Evolutionary conservation across 2,113 vertebrate genomes (phyloP), one percentile per base, ranked within the genome.

Genomic region (Tylochromis polylepis): DNA sequence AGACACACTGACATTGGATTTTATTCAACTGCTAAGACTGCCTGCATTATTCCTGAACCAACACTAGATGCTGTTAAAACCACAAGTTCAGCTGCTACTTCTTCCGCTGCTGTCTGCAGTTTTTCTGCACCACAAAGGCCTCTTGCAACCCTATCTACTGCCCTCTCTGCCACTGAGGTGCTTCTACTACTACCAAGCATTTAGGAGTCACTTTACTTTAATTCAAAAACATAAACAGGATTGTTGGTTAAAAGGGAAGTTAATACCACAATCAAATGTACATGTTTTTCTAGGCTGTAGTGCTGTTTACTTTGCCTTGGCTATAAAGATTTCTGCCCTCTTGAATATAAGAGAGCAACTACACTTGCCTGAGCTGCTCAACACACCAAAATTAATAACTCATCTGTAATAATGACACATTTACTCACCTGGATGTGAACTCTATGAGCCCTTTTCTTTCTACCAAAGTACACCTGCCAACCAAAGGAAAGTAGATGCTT

Each of bases 31-130:
- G 87, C 94, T 90, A 53, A 85, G 88, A 83, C 94, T 88, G 84
- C 93, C 94, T 96, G 96, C 96, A 92, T 93, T 92, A 82, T 91
- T 90, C 87, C 94, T 82, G 79, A 81, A 36, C 87, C 94, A 91
- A 96, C 97, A 96, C 96, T 97, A 98, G 97, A 97, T 96, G 97
- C 96, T 94, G 91, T 92, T 96, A 93, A 95, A 92, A 88, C 93
- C 94, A 79, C 94, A 88, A 43, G 34, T 81, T 88, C 85, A 6
- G 53, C 91, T 27, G n/a, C 81, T 56, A 6, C 83, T 58, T 18
- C 88, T 83, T 15, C 56, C 18, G 10, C 67, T 56, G 79, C 94
- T 88, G 88, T 93, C 95, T 96, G 96, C 96, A 90, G 92, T 91
- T 89, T 95, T 82, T 85, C 94, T 90, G 65, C 93, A 94, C 95